Base-by-base conservation (phyloP, 2,888 invertebrate genomes). In the Mimas tiliae region DNA sequence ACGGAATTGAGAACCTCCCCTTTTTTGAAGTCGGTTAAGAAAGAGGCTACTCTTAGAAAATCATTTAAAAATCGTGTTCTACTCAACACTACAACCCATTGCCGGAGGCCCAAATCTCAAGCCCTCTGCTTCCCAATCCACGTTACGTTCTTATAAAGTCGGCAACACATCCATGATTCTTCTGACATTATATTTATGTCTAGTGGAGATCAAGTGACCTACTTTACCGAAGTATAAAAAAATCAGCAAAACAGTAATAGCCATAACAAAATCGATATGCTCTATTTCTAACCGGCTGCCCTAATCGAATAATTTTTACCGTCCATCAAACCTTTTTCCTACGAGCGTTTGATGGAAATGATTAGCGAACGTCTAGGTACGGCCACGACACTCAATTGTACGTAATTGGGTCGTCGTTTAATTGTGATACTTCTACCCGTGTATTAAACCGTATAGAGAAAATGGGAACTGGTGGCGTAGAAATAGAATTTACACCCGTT, bases 321-420 rank as follows among this genome's bases (percentile, higher is more conserved):
- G 48, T 50, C 63, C 63, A 34, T 48, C 63, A 33, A 33, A 63
- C 63, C 16, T 34, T 63, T 63, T 45, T 48, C 34, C 48, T 9
- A 12, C n/a, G 3, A 63, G 47, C 38, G 52, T 64, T 47, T 50
- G 52, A 67, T 66, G 67, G 51, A 66, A 72, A 68, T 69, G 78
- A 83, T 81, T 82, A 81, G 78, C 64, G 21, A 7, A 27, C 33
- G 55, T 16, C 55, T 55, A 38, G 55, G 55, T 38, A 55, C 55
- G 55, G 58, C 58, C 58, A 38, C 58, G 19, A 58, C 58, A 42
- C 58, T 58, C 58, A 58, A 58, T 58, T 58, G 58, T 38, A 19
- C 38, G 68, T 82, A 83, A 83, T 83, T 83, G 74, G 83, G 82
- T 82, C 82, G 73, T 19, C n/a, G 34, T 62, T 67, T 82, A 81